These are phyloP conservation scores for Chloebia gouldiae DNA, from an alignment of 2,113 vertebrate genomes.

Conservation along the genomic window DNA sequence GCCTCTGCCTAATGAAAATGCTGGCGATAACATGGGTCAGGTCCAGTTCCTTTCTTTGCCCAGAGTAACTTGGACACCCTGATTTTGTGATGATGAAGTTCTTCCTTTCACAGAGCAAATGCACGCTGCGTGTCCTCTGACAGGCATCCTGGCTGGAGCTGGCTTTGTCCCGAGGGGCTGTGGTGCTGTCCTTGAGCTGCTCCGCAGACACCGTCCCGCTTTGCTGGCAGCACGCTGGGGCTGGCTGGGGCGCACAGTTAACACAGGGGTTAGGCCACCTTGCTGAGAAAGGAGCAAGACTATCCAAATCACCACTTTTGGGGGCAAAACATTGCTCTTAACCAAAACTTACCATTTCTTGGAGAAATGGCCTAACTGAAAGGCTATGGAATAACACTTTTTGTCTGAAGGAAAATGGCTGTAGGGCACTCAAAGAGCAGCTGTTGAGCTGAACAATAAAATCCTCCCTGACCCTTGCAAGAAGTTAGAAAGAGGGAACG, in stretches of 20 bases:
- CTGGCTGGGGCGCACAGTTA: background rate
- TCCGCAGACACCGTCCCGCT: background rate
- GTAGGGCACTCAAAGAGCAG: background rate
- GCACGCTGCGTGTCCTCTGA: background rate
- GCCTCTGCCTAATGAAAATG: background rate
- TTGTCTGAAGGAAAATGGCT: background rate
- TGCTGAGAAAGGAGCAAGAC: background rate
- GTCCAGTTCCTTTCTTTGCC: background rate
- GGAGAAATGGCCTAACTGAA: background rate
- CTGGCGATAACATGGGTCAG: background rate
- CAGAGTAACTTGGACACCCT: background rate
- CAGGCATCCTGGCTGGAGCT: background rate
- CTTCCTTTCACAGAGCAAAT: background rate
- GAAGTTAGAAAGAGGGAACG: background rate
- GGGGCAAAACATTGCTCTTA: background rate
- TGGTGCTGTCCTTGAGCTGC: background rate
- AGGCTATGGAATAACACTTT: background rate
- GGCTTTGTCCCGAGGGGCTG: fast-evolving
- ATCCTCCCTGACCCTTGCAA: background rate
- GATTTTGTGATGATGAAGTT: background rate
- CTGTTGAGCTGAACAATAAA: background rate
- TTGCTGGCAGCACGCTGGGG: background rate
- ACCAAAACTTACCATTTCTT: background rate
- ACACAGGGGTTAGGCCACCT: background rate
- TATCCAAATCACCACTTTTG: background rate